Evolutionary conservation across 2,888 invertebrate genomes (phyloP).

Genomic region (Alviniconcha strummeri): DNA sequence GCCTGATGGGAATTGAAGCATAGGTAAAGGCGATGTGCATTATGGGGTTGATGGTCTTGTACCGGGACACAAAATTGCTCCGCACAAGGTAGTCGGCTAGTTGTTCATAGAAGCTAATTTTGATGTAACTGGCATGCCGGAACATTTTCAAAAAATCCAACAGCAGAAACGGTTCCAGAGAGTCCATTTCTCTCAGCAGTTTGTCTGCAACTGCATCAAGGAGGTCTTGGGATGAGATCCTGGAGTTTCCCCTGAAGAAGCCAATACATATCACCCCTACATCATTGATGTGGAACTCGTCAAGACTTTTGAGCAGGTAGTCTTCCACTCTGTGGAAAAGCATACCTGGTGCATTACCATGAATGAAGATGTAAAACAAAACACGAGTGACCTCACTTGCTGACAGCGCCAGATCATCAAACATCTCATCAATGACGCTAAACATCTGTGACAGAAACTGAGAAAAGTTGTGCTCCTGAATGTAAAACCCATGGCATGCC

Average conservation of each 20-base stretch:
- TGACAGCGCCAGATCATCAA: slow-evolving; percentile 3
- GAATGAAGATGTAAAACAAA: slow-evolving; percentile 37
- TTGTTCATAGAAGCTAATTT: slow-evolving; percentile 32
- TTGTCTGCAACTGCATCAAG: slow-evolving; percentile 35
- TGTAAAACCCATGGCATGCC: slow-evolving; percentile 21
- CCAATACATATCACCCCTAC: slow-evolving; percentile 33
- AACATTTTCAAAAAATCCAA: slow-evolving; percentile 35
- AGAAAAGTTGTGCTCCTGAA: background rate
- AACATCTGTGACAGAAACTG: slow-evolving; percentile 19
- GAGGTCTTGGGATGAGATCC: slow-evolving; percentile 32
- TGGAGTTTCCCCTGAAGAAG: slow-evolving; percentile 37
- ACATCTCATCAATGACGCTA: slow-evolving; percentile 26
- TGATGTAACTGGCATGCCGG: slow-evolving; percentile 37
- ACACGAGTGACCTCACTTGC: slow-evolving; percentile 18
- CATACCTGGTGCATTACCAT: slow-evolving; percentile 35
- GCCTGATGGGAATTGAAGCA: slow-evolving; percentile 31
- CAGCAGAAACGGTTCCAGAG: slow-evolving; percentile 22
- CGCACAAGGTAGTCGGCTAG: slow-evolving; percentile 23
- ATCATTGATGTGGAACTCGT: slow-evolving; percentile 34
- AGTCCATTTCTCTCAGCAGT: slow-evolving; percentile 14
- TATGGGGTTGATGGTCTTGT: slow-evolving; percentile 32
- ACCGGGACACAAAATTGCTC: slow-evolving; percentile 5
- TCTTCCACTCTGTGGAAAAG: slow-evolving; percentile 35
- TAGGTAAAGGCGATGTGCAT: slow-evolving; percentile 40
- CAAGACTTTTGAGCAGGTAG: slow-evolving; percentile 23